Base-by-base conservation (phyloP, 2,113 vertebrate species). In the Entelurus aequoreus region DNA sequence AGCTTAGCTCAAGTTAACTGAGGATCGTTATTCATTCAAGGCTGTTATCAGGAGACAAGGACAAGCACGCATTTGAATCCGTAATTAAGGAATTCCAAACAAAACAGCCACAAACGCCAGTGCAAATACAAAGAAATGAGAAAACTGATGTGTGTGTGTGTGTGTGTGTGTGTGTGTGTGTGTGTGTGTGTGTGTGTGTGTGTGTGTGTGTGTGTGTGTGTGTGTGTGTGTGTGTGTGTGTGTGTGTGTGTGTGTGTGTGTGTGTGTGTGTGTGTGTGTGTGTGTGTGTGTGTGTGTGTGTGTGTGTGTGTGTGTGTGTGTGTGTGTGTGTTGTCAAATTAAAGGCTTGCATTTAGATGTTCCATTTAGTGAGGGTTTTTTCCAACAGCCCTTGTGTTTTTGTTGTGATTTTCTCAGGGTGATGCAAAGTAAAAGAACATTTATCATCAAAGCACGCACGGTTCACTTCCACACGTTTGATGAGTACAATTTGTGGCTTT, bases 11-110 rank as follows among this genome's bases (percentile, higher is more conserved):
- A 36, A 64, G 11, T 12, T 49, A 51, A 16, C 14, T 19, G 2
- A 49, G 21, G 6, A 38, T 38, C 54, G 54, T 64, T 50, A 68
- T 64, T 60, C 37, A 60, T 60, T 51, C 37, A 11, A 36, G 36
- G 15, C n/a, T 62, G 69, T 47, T 60, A 67, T 59, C 57, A 61
- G 48, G 48, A 56, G 52, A 68, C 61, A 42, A 58, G 21, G 37
- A 54, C 54, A 42, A 28, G 50, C 47, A n/a, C 50, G 6, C 47
- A 56, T 68, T 54, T 51, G n/a, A 64, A 64, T 51, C 21, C 46
- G 52, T 60, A 54, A 73, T 61, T 6, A 55, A 47, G 53, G n/a
- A 50, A 50, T 48, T 61, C 6, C 19, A 65, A 60, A 58, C 10
- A 67, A 36, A 63, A 48, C 51, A 42, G n/a, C 56, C 37, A 10